These are phyloP conservation scores for Siniperca undulata DNA, from an alignment of 2,797 vertebrate genomes.

Conservation along the genomic window DNA sequence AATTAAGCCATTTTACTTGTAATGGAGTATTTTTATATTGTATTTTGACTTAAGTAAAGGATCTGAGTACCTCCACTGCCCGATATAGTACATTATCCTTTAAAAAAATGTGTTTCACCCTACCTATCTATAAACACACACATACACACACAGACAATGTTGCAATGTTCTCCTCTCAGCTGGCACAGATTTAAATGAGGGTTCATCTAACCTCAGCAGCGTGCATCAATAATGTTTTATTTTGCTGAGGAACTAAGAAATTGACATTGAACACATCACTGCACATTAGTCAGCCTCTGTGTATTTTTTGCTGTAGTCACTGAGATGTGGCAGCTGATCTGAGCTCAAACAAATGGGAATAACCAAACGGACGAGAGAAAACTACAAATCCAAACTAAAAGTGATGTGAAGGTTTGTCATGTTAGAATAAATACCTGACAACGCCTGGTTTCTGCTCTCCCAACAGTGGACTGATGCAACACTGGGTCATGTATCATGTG, in stretches of 20 bases:
- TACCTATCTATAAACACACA: background rate
- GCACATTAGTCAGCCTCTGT: conserved; percentile 22
- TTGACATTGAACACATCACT: conserved; percentile 12
- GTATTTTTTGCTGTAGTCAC: conserved; percentile 9
- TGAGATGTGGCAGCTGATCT: conserved; percentile 23
- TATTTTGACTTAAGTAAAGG: background rate
- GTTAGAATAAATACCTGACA: conserved; percentile 26
- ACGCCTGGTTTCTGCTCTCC: conserved; percentile 10
- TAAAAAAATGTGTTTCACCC: background rate
- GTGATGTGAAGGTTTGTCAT: background rate
- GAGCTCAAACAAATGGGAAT: conserved; percentile 3
- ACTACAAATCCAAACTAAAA: conserved; percentile 10
- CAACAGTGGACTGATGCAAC: conserved; percentile 10
- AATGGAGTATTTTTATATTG: background rate
- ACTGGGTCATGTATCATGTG: background rate
- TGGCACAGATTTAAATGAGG: background rate
- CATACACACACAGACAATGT: background rate
- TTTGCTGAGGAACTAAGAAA: conserved; percentile 16
- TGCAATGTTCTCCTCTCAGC: background rate
- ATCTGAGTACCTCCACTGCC: background rate
- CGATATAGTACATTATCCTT: background rate
- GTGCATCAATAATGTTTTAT: conserved; percentile 13
- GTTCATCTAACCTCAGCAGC: background rate
- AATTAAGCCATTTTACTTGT: background rate
- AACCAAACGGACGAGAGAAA: conserved; percentile 21